Percentiles rank a stretch among this genome's conserved stretches.
These are phyloP conservation scores for Neoscelio sp. DNA, from an alignment of 2,888 invertebrate genomes.

Conservation along the genomic window DNA sequence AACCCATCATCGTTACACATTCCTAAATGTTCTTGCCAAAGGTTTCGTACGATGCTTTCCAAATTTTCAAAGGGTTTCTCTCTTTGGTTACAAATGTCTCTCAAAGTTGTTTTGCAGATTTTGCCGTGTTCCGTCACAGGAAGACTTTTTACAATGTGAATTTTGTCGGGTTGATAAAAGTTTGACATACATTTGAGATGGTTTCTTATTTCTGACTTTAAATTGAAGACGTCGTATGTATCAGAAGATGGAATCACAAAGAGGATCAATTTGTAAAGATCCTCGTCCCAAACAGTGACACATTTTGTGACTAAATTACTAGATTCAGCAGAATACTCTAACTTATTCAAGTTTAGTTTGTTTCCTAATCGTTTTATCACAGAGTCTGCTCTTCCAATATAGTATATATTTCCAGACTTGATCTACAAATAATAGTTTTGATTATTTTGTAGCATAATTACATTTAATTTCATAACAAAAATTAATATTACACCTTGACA, in stretches of 20 bases:
- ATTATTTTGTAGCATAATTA: conserved; percentile 10
- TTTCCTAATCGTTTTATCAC: conserved; percentile 91
- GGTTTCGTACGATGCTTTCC: conserved; percentile 65
- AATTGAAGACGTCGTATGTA: conserved; percentile 73
- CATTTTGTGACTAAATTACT: conserved; percentile 84
- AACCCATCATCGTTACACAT: conserved; percentile 83
- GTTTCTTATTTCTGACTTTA: conserved; percentile 76
- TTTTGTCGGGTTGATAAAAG: conserved; percentile 87
- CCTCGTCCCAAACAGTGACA: conserved; percentile 84
- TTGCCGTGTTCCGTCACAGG: conserved; percentile 90
- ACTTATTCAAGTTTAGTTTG: conserved; percentile 86
- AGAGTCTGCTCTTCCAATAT: conserved; percentile 88
- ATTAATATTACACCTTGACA: conserved; percentile 82
- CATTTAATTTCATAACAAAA: conserved; percentile 14
- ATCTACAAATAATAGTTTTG: conserved; percentile 76
- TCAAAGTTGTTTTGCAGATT: conserved; percentile 84
- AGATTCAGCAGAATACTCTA: conserved; percentile 84
- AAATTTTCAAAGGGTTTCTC: conserved; percentile 73
- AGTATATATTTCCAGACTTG: conserved; percentile 84
- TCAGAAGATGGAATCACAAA: conserved; percentile 83
- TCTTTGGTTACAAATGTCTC: conserved; percentile 81
- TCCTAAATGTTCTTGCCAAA: conserved; percentile 74
- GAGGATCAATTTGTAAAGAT: conserved; percentile 76
- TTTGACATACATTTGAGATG: conserved; percentile 83
- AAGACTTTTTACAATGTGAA: conserved; percentile 85